These are phyloP conservation scores for Drosophila barbarae DNA, from an alignment of 2,888 invertebrate species.

Conservation along the genomic window DNA sequence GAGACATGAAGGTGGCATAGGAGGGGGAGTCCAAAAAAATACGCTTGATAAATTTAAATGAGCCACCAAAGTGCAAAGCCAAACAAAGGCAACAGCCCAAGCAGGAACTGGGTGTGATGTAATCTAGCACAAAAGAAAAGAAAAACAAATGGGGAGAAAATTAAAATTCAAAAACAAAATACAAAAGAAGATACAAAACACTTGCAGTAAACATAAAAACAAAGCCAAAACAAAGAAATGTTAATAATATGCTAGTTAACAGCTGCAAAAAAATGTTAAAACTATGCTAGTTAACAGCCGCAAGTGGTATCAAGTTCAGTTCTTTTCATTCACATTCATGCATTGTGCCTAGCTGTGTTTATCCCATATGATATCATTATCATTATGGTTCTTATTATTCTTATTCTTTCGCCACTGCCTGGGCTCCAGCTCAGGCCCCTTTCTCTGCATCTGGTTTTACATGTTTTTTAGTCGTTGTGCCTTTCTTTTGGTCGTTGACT, in stretches of 20 bases:
- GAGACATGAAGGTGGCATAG: not conserved
- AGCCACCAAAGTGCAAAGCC: constrained; percentile 15
- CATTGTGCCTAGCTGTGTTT: constrained; percentile 14
- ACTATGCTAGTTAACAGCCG: constrained; percentile 12
- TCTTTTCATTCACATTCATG: constrained; percentile 11
- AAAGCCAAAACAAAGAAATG: constrained; percentile 21
- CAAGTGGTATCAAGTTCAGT: constrained; percentile 31
- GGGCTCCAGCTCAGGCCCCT: not conserved
- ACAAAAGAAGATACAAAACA: constrained; percentile 16
- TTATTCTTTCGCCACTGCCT: constrained; percentile 5
- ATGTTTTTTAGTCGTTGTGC: constrained; percentile 25
- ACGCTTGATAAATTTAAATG: constrained; percentile 48
- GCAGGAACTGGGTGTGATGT: constrained; percentile 11
- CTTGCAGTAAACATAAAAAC: constrained; percentile 16
- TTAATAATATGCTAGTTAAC: constrained; percentile 20
- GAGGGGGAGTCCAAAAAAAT: constrained; percentile 9
- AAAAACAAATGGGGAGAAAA: not conserved
- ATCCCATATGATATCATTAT: constrained; percentile 50
- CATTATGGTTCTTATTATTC: constrained; percentile 26
- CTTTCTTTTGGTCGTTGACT: constrained; percentile 44
- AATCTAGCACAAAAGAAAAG: constrained; percentile 7
- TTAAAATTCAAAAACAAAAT: constrained; percentile 4
- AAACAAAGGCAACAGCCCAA: constrained; percentile 8
- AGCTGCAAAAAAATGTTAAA: constrained; percentile 5
- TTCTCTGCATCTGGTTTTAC: constrained; percentile 30